Percentiles rank a stretch among this genome's conserved stretches.
Evolutionary conservation across 1,140 invertebrate genomes (phyloP).

Genomic region (Tenebrio molitor): DNA sequence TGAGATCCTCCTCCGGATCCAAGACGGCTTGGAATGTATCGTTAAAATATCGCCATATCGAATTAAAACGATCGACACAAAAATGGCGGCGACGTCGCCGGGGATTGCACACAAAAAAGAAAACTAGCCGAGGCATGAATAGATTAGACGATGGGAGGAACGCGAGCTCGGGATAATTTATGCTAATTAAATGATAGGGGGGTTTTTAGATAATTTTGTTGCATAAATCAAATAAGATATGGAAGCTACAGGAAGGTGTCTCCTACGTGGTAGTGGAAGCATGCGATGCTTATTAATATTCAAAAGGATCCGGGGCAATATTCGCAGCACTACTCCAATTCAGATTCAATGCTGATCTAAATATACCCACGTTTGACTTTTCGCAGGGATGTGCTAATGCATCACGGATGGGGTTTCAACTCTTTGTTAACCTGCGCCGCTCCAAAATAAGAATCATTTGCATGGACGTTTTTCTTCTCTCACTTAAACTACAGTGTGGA

Average conservation of each 20-base stretch:
- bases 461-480: too few relatives aligned
- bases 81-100: too few relatives aligned
- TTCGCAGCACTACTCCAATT: conserved; percentile 24
- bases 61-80: conserved; percentile 11
- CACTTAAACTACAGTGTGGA: too few relatives aligned
- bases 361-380: conserved; percentile 31
- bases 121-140: conserved; percentile 14
- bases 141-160: conserved; percentile 1
- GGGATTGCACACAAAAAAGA: background rate
- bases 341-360: conserved; percentile 24
- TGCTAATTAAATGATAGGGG: conserved; percentile 37
- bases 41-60: conserved; percentile 42
- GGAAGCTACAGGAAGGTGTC: conserved; percentile 43
- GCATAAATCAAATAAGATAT: conserved; percentile 44
- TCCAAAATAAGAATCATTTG: too few relatives aligned
- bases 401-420: conserved; percentile 1
- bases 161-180: conserved; percentile 3
- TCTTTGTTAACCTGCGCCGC: too few relatives aligned
- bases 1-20: conserved; percentile 15
- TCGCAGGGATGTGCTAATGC: conserved; percentile 27
- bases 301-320: conserved; percentile 36
- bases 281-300: conserved; percentile 45
- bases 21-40: conserved; percentile 24
- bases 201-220: conserved; percentile 38
- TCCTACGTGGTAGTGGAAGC: conserved; percentile 39